Conservation (phyloP, 1,140 invertebrate species). For the Epicauta chinensis region DNA sequence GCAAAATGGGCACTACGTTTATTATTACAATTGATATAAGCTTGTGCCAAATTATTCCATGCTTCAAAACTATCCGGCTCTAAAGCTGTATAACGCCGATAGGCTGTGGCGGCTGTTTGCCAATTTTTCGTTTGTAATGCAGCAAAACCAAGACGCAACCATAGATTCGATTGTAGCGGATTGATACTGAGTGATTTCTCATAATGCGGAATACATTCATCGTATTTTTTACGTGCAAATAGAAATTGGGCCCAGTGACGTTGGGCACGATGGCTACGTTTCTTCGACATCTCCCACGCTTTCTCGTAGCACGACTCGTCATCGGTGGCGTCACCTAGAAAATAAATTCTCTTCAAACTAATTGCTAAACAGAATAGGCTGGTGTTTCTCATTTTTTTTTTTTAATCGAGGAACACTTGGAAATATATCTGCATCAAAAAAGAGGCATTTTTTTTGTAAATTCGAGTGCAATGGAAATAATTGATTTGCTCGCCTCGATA, state of each 20-base stretch:
- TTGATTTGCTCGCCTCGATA: too few relatives aligned
- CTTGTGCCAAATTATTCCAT: conserved; percentile 96
- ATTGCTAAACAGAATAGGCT: too few relatives aligned
- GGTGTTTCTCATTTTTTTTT: too few relatives aligned
- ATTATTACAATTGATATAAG: conserved; percentile 81
- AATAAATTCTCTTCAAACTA: too few relatives aligned
- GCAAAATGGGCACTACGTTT: conserved; percentile 78
- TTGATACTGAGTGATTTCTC: conserved; percentile 78
- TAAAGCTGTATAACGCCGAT: conserved; percentile 77
- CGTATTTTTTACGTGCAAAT: conserved; percentile 68
- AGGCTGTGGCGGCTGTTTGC: conserved; percentile 76
- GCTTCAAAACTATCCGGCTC: conserved; percentile 90
- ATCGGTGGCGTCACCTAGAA: conserved; percentile 60
- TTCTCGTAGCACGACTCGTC: conserved; percentile 82
- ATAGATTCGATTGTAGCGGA: conserved; percentile 74
- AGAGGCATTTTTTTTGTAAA: too few relatives aligned
- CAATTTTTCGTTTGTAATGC: conserved; percentile 74
- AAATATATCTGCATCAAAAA: too few relatives aligned
- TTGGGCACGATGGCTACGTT: conserved; percentile 72
- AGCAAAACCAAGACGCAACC: conserved; percentile 82
- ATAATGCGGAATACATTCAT: conserved; percentile 69
- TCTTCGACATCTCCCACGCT: conserved; percentile 84
- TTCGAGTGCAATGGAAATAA: too few relatives aligned
- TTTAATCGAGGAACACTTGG: too few relatives aligned
- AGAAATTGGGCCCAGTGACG: conserved; percentile 78